Evolutionary conservation across 2,888 invertebrate species (phyloP), one percentile per base, ranked within the genome.

Genomic region (Euzetes globulus): DNA sequence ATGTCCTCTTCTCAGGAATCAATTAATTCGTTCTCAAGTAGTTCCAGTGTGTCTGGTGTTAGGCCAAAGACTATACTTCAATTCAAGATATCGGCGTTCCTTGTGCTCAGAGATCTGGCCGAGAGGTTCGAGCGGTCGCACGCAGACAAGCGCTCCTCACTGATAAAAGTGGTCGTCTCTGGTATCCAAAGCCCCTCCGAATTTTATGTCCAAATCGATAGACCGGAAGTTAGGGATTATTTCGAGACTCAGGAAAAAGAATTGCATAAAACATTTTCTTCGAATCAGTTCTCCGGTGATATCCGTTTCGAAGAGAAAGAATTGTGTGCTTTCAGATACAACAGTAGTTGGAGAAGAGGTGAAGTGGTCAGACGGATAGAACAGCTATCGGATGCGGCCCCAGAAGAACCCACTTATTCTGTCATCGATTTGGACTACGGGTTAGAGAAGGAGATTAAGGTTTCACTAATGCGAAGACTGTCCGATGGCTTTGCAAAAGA

Each of bases 191-290:
- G 29, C 15, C 63, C 63, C 6, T 29, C 27, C 2, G 33, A 63
- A 63, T 29, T 63, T 29, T 63, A 63, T 17, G 63, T 63, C 17
- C 63, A 63, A 63, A 63, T 63, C 27, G 29, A 63, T 5, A 27
- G 25, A 6, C 1, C 4, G 6, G 63, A 63, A 29, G 15, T 63
- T 1, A 29, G 6, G 1, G 4, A 33, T 1, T 63, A 63, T 17
- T 63, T 63, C 29, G 9, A 63, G 29, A 15, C 1, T 6, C 11
- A 17, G 1, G 63, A 63, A 63, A 29, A 9, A 29, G 13, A 6
- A 17, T 63, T 63, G 17, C 29, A 29, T 17, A 25, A 63, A 27
- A 25, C 27, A n/a, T 63, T 29, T 29, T 29, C 27, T 22, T 1
- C 4, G 17, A 3, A 63, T 7, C 29, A 15, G 6, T 33, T 29